phyloP scores from a whole-genome alignment of 1,140 invertebrate genomes.

The Oscheius sp. region DNA sequence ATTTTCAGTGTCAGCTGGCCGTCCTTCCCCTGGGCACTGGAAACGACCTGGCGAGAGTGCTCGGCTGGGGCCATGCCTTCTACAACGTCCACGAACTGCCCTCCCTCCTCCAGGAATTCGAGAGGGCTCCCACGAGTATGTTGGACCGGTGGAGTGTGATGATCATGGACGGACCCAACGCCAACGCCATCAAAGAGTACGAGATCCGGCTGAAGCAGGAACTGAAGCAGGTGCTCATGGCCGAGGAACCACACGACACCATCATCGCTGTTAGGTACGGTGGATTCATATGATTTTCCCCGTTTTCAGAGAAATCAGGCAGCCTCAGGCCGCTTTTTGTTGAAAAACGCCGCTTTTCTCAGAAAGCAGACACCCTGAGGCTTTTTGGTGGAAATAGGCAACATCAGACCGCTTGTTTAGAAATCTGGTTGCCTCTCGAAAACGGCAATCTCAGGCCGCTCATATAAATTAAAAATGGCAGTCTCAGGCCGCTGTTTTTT shows the following conservation, averaged over 20 bases:
- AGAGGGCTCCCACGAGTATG: slow-evolving; percentile 90
- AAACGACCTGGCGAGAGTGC: slow-evolving; percentile 85
- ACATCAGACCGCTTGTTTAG: no score
- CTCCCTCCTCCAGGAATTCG: slow-evolving; percentile 84
- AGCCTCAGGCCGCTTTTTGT: no score
- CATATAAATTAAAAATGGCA: no score
- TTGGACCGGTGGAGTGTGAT: slow-evolving; percentile 91
- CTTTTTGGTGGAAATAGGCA: no score
- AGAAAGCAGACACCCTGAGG: no score
- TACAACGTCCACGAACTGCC: slow-evolving; percentile 90
- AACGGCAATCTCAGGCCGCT: no score
- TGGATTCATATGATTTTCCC: slow-evolving; percentile 60
- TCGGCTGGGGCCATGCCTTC: slow-evolving; percentile 92
- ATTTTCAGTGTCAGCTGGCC: slow-evolving; percentile 77
- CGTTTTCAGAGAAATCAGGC: no score
- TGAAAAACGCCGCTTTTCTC: no score
- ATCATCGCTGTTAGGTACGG: slow-evolving; percentile 48
- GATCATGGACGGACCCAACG: slow-evolving; percentile 70
- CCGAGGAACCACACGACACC: slow-evolving; percentile 39
- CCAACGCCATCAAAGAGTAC: slow-evolving; percentile 69
- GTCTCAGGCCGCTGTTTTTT: no score
- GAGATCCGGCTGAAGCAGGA: slow-evolving; percentile 62
- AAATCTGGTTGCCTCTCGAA: no score
- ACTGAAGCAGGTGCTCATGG: slow-evolving; percentile 37
- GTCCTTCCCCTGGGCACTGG: slow-evolving; percentile 90